Base-by-base conservation (phyloP, 2,797 vertebrate species). In the Bovichtus diacanthus region DNA sequence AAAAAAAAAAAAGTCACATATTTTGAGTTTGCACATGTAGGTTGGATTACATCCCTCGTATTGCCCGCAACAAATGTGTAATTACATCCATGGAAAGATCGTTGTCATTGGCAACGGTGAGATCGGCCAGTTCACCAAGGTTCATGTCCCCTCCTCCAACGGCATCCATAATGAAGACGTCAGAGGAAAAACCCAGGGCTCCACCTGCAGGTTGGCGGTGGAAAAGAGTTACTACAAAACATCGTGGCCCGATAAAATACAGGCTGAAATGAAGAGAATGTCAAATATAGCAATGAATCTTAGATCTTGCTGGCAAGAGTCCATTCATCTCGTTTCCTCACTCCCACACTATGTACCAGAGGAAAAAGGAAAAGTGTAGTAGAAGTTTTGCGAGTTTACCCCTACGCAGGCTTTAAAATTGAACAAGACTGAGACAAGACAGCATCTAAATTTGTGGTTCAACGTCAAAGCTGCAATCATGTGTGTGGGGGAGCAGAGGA, bases 101-200 rank as follows among this genome's bases (percentile, higher is more conserved):
- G 12, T 97, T 97, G 95, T 97, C 97, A 13, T 98, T 97, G 92
- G 96, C 96, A 63, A 97, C 97, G 0, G 96, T 97, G 87, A 98
- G 96, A 90, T 97, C 97, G 3, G 97, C 97, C 83, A 98, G 94
- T 93, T 98, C 97, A 16, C 97, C 97, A 58, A 98, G 95, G 93
- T 96, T 97, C 94, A 98, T 96, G 81, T 97, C 96, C 38, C 96
- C 96, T 65, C 96, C 96, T 21, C 96, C 95, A 15, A 97, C 96
- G 1, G 96, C 95, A 67, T 97, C 97, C 96, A 97, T 94, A 64
- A 97, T 97, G 93, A 97, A 97, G 61, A 97, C 96, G 6, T 97
- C 96, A 31, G 97, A 96, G 82, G 97, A 96, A 85, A 97, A 96
- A 38, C 95, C 96, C 76, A 98, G 92, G 50, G 96, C 94, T 41